Evolutionary conservation across 2,797 vertebrate species (phyloP).

Genomic region (Scomberomorus guttatus): DNA sequence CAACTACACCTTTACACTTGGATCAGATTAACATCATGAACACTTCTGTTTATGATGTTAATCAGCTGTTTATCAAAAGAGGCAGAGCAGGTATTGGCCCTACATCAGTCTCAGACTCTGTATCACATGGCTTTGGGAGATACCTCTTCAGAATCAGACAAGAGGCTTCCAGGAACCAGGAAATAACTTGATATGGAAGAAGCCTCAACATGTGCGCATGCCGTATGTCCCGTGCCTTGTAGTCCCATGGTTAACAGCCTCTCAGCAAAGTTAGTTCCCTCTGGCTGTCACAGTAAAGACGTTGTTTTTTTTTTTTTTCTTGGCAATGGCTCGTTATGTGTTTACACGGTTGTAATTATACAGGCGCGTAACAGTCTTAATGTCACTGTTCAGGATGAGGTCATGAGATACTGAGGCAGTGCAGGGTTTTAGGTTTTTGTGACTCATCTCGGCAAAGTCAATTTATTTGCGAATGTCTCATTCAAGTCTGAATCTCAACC

Average conservation of each 20-base stretch:
- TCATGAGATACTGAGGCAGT: not conserved
- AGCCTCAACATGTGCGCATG: not conserved
- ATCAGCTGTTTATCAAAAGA: not conserved
- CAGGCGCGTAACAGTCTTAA: not conserved
- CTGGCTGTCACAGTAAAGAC: constrained; percentile 3
- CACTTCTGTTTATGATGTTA: not conserved
- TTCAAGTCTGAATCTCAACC: not conserved
- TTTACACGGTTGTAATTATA: not conserved
- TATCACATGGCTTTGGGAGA: constrained; percentile 8
- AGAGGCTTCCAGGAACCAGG: constrained; percentile 14
- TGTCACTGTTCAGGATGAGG: not conserved
- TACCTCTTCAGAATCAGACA: not conserved
- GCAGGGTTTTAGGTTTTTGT: not conserved
- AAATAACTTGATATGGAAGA: constrained; percentile 21
- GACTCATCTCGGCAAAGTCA: not conserved
- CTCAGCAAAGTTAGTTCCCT: not conserved
- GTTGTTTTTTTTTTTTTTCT: too few species aligned
- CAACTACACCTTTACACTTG: constrained; percentile 16
- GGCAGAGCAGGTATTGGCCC: not conserved
- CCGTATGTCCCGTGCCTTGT: constrained; percentile 22
- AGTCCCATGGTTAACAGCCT: constrained; percentile 19
- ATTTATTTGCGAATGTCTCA: not conserved
- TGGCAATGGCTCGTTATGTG: not conserved
- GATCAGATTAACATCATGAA: too few species aligned
- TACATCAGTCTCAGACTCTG: not conserved